These are phyloP conservation scores for Elymnias hypermnestra DNA, from an alignment of 1,140 invertebrate genomes.

Conservation along the genomic window DNA sequence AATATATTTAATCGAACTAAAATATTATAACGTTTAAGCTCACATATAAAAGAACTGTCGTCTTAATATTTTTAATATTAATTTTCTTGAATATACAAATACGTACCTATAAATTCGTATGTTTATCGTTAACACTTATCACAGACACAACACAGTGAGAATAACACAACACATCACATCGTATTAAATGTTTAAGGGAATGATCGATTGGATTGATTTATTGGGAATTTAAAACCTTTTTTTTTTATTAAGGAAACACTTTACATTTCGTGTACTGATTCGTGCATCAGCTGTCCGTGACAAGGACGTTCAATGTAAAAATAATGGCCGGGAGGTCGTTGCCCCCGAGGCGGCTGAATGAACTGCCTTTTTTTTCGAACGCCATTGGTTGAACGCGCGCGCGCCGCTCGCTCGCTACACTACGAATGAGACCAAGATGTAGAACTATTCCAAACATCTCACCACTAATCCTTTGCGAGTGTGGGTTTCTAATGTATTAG, in stretches of 20 bases:
- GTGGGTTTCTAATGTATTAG: slow-evolving; percentile 48
- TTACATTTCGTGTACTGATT: slow-evolving; percentile 27
- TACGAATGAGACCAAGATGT: slow-evolving; percentile 60
- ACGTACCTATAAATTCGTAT: too few relatives aligned
- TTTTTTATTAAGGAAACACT: slow-evolving; percentile 15
- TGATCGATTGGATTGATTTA: too few relatives aligned
- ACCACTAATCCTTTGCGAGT: slow-evolving; percentile 66
- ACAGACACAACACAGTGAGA: too few relatives aligned
- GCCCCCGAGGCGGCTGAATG: slow-evolving; percentile 48
- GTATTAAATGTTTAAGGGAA: too few relatives aligned
- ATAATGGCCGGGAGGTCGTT: slow-evolving; percentile 47
- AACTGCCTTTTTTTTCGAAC: slow-evolving; percentile 37
- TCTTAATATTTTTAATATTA: too few relatives aligned
- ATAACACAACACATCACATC: too few relatives aligned
- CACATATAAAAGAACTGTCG: too few relatives aligned
- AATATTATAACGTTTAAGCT: too few relatives aligned
- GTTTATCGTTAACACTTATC: too few relatives aligned
- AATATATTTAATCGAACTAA: too few relatives aligned
- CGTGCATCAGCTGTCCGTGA: slow-evolving; percentile 50
- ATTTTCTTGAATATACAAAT: too few relatives aligned
- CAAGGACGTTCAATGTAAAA: slow-evolving; percentile 56
- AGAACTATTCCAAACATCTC: slow-evolving; percentile 71
- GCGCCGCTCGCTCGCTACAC: slow-evolving; percentile 52
- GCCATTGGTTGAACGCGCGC: slow-evolving; percentile 39
- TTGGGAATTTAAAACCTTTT: too few relatives aligned